phyloP scores from a whole-genome alignment of 2,888 invertebrate species.

The Drosophila rubida region DNA sequence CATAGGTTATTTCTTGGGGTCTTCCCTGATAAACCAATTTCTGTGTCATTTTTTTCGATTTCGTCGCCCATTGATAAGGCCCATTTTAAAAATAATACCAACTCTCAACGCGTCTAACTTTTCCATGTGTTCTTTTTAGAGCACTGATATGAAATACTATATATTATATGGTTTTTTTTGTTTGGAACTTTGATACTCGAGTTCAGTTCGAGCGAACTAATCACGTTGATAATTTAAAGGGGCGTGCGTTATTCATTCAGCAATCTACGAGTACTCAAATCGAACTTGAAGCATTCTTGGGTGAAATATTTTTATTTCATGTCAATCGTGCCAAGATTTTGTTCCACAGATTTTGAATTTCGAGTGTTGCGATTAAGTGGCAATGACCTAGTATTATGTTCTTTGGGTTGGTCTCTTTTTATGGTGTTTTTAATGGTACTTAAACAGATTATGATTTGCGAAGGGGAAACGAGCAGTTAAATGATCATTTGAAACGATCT shows the following conservation, averaged over 20 bases:
- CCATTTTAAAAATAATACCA: background rate
- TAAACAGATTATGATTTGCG: background rate
- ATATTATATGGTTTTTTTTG: slow-evolving; percentile 5
- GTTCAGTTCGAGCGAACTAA: slow-evolving; percentile 19
- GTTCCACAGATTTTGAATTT: slow-evolving; percentile 14
- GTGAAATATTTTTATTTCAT: background rate
- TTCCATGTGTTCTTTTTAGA: background rate
- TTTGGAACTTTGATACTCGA: slow-evolving; percentile 49
- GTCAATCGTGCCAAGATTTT: slow-evolving; percentile 16
- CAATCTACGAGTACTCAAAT: slow-evolving; percentile 1
- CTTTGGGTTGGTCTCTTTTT: slow-evolving; percentile 26
- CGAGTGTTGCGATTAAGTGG: slow-evolving; percentile 36
- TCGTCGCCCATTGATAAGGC: slow-evolving; percentile 28
- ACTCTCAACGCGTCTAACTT: background rate
- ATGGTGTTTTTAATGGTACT: background rate
- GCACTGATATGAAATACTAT: background rate
- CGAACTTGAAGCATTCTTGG: slow-evolving; percentile 11
- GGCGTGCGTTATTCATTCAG: slow-evolving; percentile 25
- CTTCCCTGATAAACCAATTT: slow-evolving; percentile 43
- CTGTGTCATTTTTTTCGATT: slow-evolving; percentile 25
- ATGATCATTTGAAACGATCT: too few relatives aligned
- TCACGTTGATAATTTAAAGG: slow-evolving; percentile 14
- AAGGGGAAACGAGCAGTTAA: background rate
- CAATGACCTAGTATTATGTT: slow-evolving; percentile 41
- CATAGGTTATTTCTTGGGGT: slow-evolving; percentile 37